Percentiles rank a stretch among this genome's conserved stretches.
Conservation (phyloP, 2,888 invertebrate genomes). For the Nudaria mundana region DNA sequence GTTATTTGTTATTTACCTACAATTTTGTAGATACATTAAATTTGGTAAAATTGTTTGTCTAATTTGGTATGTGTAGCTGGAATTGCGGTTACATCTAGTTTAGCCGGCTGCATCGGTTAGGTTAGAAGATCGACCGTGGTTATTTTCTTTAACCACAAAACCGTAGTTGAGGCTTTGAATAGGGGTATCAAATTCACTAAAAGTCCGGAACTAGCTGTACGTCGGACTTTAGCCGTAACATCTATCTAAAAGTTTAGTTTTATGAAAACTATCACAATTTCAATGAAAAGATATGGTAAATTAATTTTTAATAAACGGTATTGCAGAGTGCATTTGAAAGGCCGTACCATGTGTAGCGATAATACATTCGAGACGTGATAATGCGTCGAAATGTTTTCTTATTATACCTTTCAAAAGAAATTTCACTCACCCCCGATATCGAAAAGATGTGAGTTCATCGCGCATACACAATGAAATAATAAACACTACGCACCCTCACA, state of each 20-base stretch:
- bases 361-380: slow-evolving; percentile 20
- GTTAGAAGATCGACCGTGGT: too few relatives aligned
- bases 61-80: too few relatives aligned
- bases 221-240: too few relatives aligned
- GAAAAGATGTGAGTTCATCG: slow-evolving; percentile 36
- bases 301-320: slow-evolving; percentile 21
- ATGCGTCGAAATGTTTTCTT: slow-evolving; percentile 27
- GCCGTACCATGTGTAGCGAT: slow-evolving; percentile 19
- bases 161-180: too few relatives aligned
- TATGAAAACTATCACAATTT: neutral
- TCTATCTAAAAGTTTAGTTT: neutral
- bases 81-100: too few relatives aligned
- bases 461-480: slow-evolving; percentile 49
- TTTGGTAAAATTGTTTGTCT: too few relatives aligned
- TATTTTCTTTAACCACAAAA: too few relatives aligned
- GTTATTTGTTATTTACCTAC: too few relatives aligned
- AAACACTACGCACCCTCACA: slow-evolving; percentile 42
- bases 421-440: slow-evolving; percentile 30
- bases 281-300: slow-evolving; percentile 4
- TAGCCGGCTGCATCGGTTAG: too few relatives aligned
- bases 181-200: too few relatives aligned
- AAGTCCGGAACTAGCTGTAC: too few relatives aligned
- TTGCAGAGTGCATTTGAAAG: slow-evolving; percentile 17
- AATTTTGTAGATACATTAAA: too few relatives aligned
- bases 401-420: slow-evolving; percentile 31